Evolutionary conservation across 2,797 vertebrate species (phyloP), one percentile per base, ranked within the genome.

Genomic region (Natrix natrix): DNA sequence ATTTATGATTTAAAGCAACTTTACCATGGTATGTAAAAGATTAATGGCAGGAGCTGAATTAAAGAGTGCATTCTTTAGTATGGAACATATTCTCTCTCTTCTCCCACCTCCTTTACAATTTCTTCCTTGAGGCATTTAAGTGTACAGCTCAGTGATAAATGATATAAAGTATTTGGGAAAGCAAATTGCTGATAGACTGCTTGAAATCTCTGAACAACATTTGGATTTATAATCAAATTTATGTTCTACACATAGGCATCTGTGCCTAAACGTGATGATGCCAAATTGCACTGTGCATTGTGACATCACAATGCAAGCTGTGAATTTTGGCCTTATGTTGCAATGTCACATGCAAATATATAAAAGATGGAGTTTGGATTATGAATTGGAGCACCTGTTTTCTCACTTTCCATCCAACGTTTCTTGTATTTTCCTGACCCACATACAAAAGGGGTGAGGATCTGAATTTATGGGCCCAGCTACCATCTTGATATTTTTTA

Each of bases 1-100:
- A 66, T 92, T 94, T 94, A 92, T 94, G 94, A 95, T 96, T 95
- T 96, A 94, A 93, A 17, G 0, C 86, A 93, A 94, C 92, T 78
- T 28, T 91, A 14, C 0, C 28, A 2, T 94, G 87, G 92, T 90
- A 94, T 93, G 90, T 88, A 92, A 13, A 95, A 95, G 59, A 90
- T 90, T 94, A 96, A 94, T 86, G 66, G 54, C 94, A 87, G 91
- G 91, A 90, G 89, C 54, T 69, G 22, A 88, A 95, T 93, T 88
- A 93, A 78, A 91, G 88, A 94, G 93, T 91, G 83, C 17, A 22
- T n/a, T 95, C n/a, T 91, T 92, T 0, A 4, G 22, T 89, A n/a
- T 93, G 83, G 94, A 94, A 57, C 32, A 92, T n/a, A 93, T 1
- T 8, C 3, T 24, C 88, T 93, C 2, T 48, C 37, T 83, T 83